These are phyloP conservation scores for Catostomus latipinnis DNA, from an alignment of 2,797 vertebrate genomes.

Conservation along the genomic window DNA sequence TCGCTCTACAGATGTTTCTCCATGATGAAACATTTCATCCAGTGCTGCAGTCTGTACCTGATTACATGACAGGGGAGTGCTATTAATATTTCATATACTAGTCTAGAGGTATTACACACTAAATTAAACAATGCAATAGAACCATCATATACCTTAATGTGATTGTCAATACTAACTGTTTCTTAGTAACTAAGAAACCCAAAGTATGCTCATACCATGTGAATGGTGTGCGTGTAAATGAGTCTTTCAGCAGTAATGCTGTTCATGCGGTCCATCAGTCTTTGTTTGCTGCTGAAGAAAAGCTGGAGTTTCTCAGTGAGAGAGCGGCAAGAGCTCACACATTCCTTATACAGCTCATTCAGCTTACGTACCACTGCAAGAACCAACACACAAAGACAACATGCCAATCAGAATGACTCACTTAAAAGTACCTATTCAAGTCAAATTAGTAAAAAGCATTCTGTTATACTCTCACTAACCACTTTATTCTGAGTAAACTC, in stretches of 20 bases:
- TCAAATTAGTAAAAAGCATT: background rate
- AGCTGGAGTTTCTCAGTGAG: conserved; percentile 88
- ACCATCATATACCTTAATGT: background rate
- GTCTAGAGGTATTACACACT: background rate
- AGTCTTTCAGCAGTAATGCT: conserved; percentile 93
- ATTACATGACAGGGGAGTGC: conserved; percentile 12
- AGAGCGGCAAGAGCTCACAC: conserved; percentile 88
- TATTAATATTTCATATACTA: background rate
- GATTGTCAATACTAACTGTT: background rate
- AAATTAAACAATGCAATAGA: background rate
- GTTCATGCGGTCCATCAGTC: conserved; percentile 92
- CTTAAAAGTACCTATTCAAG: background rate
- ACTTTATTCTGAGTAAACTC: too few relatives aligned
- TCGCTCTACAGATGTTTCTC: conserved; percentile 85
- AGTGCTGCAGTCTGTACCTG: conserved; percentile 94
- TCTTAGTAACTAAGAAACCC: too few relatives aligned
- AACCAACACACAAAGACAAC: conserved; percentile 28
- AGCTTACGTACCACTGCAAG: conserved; percentile 88
- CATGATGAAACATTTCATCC: conserved; percentile 96
- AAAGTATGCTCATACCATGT: conserved; percentile 81
- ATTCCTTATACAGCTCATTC: conserved; percentile 92
- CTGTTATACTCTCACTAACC: too few relatives aligned
- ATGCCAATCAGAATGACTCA: background rate
- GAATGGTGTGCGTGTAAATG: conserved; percentile 91
- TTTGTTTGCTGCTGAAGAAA: conserved; percentile 94